Conservation (phyloP, 2,113 vertebrate genomes). For the Polyodon spathula region DNA sequence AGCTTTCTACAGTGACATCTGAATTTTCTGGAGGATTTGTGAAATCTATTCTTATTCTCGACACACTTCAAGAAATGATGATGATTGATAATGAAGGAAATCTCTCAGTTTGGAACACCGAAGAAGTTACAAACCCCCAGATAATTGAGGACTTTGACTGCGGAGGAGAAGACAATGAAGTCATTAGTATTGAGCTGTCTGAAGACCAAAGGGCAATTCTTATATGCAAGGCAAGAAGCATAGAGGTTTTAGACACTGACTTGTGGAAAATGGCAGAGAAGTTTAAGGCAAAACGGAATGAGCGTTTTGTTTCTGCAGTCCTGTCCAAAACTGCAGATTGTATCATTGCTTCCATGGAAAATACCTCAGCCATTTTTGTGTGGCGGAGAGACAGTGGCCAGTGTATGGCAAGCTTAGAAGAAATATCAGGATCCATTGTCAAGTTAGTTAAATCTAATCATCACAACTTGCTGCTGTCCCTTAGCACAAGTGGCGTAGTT, state of each 20-base stretch:
- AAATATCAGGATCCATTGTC: slow-evolving; percentile 93
- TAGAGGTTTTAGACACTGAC: slow-evolving; percentile 84
- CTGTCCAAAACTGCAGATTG: slow-evolving; percentile 92
- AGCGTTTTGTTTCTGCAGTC: slow-evolving; percentile 85
- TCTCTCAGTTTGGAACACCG: slow-evolving; percentile 91
- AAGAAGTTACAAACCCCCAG: slow-evolving; percentile 82
- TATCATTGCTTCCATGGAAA: slow-evolving; percentile 96
- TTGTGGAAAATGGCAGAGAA: slow-evolving; percentile 95
- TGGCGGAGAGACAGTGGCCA: slow-evolving; percentile 95
- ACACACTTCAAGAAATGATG: slow-evolving; percentile 88
- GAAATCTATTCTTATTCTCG: slow-evolving; percentile 87
- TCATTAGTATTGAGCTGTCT: slow-evolving; percentile 86
- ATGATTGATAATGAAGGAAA: slow-evolving; percentile 95
- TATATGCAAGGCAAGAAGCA: slow-evolving; percentile 88
- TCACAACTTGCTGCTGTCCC: slow-evolving; percentile 88
- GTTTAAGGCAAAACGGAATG: slow-evolving; percentile 91
- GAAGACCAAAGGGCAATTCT: slow-evolving; percentile 94
- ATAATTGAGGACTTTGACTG: slow-evolving; percentile 95
- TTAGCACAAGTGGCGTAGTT: slow-evolving; percentile 89
- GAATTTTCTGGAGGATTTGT: slow-evolving; percentile 95
- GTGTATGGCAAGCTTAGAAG: slow-evolving; percentile 94
- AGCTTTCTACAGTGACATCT: slow-evolving; percentile 84
- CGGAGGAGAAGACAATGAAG: slow-evolving; percentile 82
- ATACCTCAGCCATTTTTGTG: slow-evolving; percentile 94
- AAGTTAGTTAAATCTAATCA: slow-evolving; percentile 92